Evolutionary conservation across 2,113 vertebrate species (phyloP), one percentile per base, ranked within the genome.

Genomic region (Scytalopus superciliaris): DNA sequence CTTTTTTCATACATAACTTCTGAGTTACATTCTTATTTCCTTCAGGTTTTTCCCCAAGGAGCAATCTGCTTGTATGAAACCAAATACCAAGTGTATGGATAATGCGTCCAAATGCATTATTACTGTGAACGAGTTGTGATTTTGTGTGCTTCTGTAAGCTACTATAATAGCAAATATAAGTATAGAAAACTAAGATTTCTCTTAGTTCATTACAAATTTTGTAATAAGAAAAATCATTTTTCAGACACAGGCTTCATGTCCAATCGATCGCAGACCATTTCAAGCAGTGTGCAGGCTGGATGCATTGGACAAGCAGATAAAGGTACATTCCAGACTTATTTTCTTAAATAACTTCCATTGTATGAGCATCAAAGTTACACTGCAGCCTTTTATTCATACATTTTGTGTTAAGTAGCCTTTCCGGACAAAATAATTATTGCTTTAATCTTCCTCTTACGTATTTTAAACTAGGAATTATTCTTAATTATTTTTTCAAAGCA

Each of bases 231-330:
- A 91, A 88, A 89, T 88, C n/a, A 78, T 95, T 91, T 97, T 98
- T 91, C 98, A 99, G 99, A 98, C 96, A 40, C 90, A 98, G 75
- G 98, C 99, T 86, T 99, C 99, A 6, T 99, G 99, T 97, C 99
- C 99, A 15, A 97, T 99, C 93, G 99, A 99, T 96, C 98, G 99
- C 95, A 98, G 98, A 97, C 98, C 98, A 21, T 99, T 99, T 97
- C 98, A 97, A 78, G 97, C 97, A 56, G 97, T 99, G 57, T 98
- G 97, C 97, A 98, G 98, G 97, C 98, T 98, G 97, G 98, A 98
- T 87, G 90, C 97, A 7, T 84, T 97, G 67, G 96, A 97, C 95
- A 79, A 97, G 66, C 97, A 87, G 86, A 81, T 97, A 95, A 98
- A 98, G 97, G 98, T 98, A 97, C 42, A 91, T 84, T 86, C 68